A percentile compares a stretch with the other conserved stretches of the same genome.
Conservation (phyloP, 2,888 invertebrate species). For the Clusia tigrina region DNA sequence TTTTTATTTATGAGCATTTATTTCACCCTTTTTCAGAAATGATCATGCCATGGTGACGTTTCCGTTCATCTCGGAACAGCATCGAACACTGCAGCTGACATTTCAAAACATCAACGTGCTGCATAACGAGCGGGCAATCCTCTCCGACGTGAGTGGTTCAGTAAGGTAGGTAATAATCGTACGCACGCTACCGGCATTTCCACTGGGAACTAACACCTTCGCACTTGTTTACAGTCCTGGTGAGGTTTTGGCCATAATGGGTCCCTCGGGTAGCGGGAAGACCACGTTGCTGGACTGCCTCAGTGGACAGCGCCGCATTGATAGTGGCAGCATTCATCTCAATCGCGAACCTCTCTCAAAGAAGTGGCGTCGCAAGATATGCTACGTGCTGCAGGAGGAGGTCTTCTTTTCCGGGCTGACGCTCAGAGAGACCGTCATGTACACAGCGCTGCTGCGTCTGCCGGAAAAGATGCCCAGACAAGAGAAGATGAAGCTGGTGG, state of each 20-base stretch:
- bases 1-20: too few relatives aligned
- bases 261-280: constrained; percentile 81
- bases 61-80: constrained; percentile 69
- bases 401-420: constrained; percentile 83
- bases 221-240: constrained; percentile 68
- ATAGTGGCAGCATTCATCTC: constrained; percentile 73
- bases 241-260: constrained; percentile 82
- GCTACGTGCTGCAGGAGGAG: constrained; percentile 84
- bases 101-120: constrained; percentile 71
- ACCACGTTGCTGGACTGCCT: constrained; percentile 80
- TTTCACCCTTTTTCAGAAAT: constrained; percentile 68
- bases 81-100: constrained; percentile 72
- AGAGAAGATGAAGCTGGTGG: constrained; percentile 80
- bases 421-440: constrained; percentile 77
- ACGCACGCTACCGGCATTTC: neutral
- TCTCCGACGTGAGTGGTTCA: constrained; percentile 76
- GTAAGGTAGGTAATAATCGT: constrained; percentile 63
- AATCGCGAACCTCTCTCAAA: constrained; percentile 73
- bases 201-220: neutral
- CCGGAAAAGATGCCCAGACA: constrained; percentile 76
- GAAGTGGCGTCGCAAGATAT: constrained; percentile 77
- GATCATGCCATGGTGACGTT: constrained; percentile 70
- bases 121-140: constrained; percentile 68
- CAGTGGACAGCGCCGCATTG: constrained; percentile 74
- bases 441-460: constrained; percentile 69